These are phyloP conservation scores for Gallinago solitaria DNA, from an alignment of 2,797 vertebrate genomes.

Conservation along the genomic window DNA sequence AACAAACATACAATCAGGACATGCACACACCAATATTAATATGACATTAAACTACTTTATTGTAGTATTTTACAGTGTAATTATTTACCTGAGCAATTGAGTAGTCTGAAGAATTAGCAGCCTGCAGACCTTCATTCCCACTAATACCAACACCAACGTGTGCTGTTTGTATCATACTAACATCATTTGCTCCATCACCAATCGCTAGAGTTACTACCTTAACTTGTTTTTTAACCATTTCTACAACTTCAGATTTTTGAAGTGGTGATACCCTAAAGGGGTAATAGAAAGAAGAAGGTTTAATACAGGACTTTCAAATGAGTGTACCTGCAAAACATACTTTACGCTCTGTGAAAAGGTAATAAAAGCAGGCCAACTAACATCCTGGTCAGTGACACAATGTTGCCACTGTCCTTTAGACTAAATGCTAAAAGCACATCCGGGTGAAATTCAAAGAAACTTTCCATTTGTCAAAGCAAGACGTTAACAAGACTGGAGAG, in stretches of 20 bases:
- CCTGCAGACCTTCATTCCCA: conserved; percentile 97
- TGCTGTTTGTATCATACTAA: conserved; percentile 98
- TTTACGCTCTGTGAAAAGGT: background rate
- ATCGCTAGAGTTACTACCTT: conserved; percentile 96
- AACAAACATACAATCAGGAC: conserved; percentile 1
- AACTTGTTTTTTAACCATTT: conserved; percentile 99
- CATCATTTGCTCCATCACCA: conserved; percentile 97
- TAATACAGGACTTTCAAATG: background rate
- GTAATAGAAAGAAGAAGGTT: background rate
- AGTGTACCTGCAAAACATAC: background rate
- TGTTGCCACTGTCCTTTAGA: background rate
- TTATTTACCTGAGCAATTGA: conserved; percentile 93
- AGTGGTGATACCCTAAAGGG: conserved; percentile 92
- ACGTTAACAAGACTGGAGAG: background rate
- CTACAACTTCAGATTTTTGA: conserved; percentile 98
- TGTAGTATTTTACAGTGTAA: background rate
- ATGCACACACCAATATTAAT: rapidly evolving
- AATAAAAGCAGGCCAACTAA: background rate
- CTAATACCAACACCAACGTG: conserved; percentile 98
- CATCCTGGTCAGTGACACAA: rapidly evolving
- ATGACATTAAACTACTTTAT: background rate
- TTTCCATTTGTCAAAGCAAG: background rate
- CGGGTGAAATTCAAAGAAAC: background rate
- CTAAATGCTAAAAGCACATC: background rate
- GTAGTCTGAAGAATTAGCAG: conserved; percentile 98